phyloP scores from a whole-genome alignment of 2,888 invertebrate species.

The Drosophila lacicola region DNA sequence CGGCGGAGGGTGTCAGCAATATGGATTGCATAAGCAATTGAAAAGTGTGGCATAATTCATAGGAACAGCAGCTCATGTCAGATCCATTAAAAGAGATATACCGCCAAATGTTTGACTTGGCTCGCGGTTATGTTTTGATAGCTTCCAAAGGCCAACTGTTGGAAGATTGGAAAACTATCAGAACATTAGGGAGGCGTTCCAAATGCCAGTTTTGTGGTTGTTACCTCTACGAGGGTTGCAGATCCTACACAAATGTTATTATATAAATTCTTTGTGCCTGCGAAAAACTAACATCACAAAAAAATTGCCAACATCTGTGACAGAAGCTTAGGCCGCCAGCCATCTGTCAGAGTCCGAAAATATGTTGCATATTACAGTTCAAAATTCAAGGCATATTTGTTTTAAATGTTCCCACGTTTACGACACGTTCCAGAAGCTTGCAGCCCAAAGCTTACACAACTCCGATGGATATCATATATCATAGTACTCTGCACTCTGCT shows the following conservation, averaged over 20 bases:
- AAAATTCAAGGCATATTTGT: slow-evolving; percentile 13
- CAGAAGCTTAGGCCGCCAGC: slow-evolving; percentile 5
- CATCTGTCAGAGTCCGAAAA: slow-evolving; percentile 38
- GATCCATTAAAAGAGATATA: slow-evolving; percentile 28
- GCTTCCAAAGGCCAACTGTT: slow-evolving; percentile 57
- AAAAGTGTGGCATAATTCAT: slow-evolving; percentile 69
- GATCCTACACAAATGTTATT: slow-evolving; percentile 58
- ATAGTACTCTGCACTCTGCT: slow-evolving; percentile 34
- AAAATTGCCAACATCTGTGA: slow-evolving; percentile 59
- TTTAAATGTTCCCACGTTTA: slow-evolving; percentile 47
- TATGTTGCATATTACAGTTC: slow-evolving; percentile 4
- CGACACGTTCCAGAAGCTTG: slow-evolving; percentile 58
- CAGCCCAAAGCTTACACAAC: slow-evolving; percentile 20
- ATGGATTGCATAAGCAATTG: slow-evolving; percentile 57
- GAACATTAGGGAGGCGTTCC: slow-evolving; percentile 40
- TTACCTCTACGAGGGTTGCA: slow-evolving; percentile 20
- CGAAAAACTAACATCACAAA: slow-evolving; percentile 17
- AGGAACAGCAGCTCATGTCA: slow-evolving; percentile 51
- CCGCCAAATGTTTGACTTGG: not conserved
- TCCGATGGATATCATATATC: slow-evolving; percentile 32
- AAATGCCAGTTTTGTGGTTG: slow-evolving; percentile 9
- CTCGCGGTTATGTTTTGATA: slow-evolving; percentile 6
- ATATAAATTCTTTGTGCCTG: slow-evolving; percentile 10
- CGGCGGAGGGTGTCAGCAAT: slow-evolving; percentile 52
- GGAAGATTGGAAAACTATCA: slow-evolving; percentile 18